These are phyloP conservation scores for Calephelis virginiensis DNA, from an alignment of 1,140 invertebrate species.

Conservation along the genomic window DNA sequence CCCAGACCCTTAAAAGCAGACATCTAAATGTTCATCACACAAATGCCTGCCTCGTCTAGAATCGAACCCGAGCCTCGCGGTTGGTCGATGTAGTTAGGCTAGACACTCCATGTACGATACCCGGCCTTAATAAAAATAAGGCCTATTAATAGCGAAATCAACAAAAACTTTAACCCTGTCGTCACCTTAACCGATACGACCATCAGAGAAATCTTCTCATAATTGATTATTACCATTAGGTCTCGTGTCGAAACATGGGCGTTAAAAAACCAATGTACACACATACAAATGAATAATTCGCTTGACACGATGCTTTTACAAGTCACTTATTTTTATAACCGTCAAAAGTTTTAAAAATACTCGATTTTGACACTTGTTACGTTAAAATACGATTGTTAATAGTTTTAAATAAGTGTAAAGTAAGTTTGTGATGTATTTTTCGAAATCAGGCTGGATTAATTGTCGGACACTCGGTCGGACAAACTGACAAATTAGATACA, in stretches of 20 bases:
- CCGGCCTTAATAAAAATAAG: no score
- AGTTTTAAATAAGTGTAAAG: constrained; percentile 4
- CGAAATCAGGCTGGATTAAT: constrained; percentile 62
- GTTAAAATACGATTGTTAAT: constrained; percentile 8
- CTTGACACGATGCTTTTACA: constrained; percentile 38
- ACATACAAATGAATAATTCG: constrained; percentile 54
- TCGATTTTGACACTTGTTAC: constrained; percentile 21
- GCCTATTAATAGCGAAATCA: background rate
- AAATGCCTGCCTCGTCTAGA: no score
- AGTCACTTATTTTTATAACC: constrained; percentile 31
- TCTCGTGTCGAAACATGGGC: constrained; percentile 53
- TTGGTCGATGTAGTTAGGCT: no score
- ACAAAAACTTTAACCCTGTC: constrained; percentile 35
- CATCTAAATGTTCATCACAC: no score
- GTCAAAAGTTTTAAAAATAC: constrained; percentile 9
- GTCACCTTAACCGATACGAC: constrained; percentile 31
- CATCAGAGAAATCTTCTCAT: constrained; percentile 36
- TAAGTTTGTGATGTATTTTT: constrained; percentile 34
- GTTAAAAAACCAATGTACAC: constrained; percentile 47
- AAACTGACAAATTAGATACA: constrained; percentile 67
- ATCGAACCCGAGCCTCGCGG: no score
- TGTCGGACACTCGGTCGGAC: constrained; percentile 43
- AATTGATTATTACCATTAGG: constrained; percentile 66
- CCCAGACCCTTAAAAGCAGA: no score
- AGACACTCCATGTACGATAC: no score